Base-by-base conservation (phyloP, 2,797 vertebrate genomes). In the Hydrolagus colliei region DNA sequence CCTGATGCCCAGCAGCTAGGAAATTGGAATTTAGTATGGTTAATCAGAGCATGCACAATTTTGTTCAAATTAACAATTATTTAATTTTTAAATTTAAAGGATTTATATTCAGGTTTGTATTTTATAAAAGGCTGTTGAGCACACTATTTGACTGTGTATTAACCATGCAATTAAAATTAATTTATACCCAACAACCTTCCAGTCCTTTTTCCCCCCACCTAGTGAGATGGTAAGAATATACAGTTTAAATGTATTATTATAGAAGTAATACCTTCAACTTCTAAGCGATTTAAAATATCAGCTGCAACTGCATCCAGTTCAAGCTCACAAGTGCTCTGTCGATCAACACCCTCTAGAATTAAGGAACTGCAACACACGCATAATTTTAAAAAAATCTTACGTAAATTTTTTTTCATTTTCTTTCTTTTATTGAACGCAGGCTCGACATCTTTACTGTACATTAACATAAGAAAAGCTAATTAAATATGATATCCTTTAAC, bases 241-340 rank as follows among this genome's bases (percentile, higher is more conserved):
- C 41, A 52, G 41, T 3, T 52, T 52, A 6, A 52, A 52, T 52
- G 41, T 52, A 52, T 52, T 52, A 52, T 52, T 52, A 52, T 6
- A 52, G 41, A 52, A 52, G n/a, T 61, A 90, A 90, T 95, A 98
- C 98, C 96, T 94, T 99, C 96, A 85, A 98, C 95, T 88, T 99
- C 97, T 87, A 96, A 91, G n/a, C 96, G 95, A 92, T 99, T 99
- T 88, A 99, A 94, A 90, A 99, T 90, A 88, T 99, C 98, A 85
- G 96, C 95, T 89, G 97, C 97, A 85, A 98, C 97, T 13, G 96
- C 98, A 88, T 99, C 98, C 20, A 96, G 97, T 91, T 99, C 98
- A 91, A 99, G 93, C 92, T 99, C 97, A 91, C 98, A 99, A 65
- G 96, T 97, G 92, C 98, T 99, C 90, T 95, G 95, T 88, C 92